These are phyloP conservation scores for Conger conger DNA, from an alignment of 2,113 vertebrate genomes.

Conservation along the genomic window DNA sequence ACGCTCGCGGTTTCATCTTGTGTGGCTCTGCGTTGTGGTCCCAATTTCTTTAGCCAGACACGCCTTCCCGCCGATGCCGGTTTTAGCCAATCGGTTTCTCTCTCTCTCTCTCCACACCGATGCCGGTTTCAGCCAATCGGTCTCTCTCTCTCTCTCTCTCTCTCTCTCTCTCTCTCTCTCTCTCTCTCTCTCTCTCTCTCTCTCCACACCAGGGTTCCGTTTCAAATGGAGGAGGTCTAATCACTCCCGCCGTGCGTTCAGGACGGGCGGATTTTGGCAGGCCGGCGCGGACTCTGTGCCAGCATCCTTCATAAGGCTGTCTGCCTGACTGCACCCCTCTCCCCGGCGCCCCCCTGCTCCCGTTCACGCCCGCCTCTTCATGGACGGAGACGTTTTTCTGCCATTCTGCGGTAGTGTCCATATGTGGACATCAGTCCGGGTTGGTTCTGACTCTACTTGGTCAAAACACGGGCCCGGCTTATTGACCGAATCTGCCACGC, in stretches of 20 bases:
- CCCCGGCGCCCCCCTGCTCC: neutral
- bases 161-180: too few species aligned
- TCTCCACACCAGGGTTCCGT: neutral
- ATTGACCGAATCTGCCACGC: neutral
- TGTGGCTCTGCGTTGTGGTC: too few species aligned
- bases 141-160: too few species aligned
- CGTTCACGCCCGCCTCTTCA: neutral
- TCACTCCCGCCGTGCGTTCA: neutral
- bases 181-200: too few species aligned
- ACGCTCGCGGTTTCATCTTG: too few species aligned
- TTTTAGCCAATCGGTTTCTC: too few species aligned
- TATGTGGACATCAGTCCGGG: neutral
- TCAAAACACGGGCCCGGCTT: slow-evolving; percentile 5
- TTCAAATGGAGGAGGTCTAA: neutral
- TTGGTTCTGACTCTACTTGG: neutral
- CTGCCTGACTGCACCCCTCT: slow-evolving; percentile 4
- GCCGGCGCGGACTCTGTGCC: neutral
- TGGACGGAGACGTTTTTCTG: neutral
- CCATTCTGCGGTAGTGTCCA: neutral
- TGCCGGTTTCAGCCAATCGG: too few species aligned
- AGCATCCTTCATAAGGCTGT: neutral
- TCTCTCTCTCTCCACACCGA: too few species aligned
- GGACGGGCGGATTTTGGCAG: neutral
- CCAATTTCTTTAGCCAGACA: too few species aligned
- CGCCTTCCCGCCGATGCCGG: neutral